A percentile compares a stretch with the other conserved stretches of the same genome.
Conservation (phyloP, 2,797 vertebrate genomes). For the Rhinogobio ventralis region DNA sequence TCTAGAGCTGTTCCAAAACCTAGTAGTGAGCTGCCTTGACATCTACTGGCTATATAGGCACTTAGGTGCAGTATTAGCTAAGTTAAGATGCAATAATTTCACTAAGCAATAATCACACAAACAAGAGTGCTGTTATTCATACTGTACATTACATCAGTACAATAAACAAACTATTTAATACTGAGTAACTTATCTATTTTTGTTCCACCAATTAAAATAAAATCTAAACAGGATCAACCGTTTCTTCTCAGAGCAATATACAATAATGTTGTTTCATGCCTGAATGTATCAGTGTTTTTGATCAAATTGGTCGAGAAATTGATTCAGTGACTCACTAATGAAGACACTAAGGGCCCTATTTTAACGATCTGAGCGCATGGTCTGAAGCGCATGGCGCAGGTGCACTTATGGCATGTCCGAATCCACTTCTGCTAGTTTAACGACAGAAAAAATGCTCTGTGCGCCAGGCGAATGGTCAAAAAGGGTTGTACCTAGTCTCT, state of each 20-base stretch:
- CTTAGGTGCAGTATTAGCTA: neutral
- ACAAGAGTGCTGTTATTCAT: neutral
- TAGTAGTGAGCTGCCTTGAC: slow-evolving; percentile 5
- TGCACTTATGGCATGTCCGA: too few relatives aligned
- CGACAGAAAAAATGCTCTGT: too few relatives aligned
- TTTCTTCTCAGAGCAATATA: neutral
- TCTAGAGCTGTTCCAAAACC: slow-evolving; percentile 26
- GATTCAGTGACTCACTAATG: neutral
- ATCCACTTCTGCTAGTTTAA: too few relatives aligned
- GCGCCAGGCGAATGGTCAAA: too few relatives aligned
- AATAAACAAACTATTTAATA: neutral
- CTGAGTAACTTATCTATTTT: neutral
- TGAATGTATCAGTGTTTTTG: neutral
- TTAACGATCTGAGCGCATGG: too few relatives aligned
- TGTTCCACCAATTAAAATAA: neutral
- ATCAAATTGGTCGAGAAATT: neutral
- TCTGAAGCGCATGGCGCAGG: too few relatives aligned
- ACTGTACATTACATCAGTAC: neutral
- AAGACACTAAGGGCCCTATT: too few relatives aligned
- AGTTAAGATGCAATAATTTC: neutral
- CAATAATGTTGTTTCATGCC: neutral
- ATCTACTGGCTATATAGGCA: slow-evolving; percentile 11
- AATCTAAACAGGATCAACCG: neutral
- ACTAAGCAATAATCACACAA: neutral
- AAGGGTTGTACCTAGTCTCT: too few relatives aligned